A percentile compares a stretch with the other conserved stretches of the same genome.
Conservation (phyloP, 2,888 invertebrate genomes). For the Aleiodes leptofemur region DNA sequence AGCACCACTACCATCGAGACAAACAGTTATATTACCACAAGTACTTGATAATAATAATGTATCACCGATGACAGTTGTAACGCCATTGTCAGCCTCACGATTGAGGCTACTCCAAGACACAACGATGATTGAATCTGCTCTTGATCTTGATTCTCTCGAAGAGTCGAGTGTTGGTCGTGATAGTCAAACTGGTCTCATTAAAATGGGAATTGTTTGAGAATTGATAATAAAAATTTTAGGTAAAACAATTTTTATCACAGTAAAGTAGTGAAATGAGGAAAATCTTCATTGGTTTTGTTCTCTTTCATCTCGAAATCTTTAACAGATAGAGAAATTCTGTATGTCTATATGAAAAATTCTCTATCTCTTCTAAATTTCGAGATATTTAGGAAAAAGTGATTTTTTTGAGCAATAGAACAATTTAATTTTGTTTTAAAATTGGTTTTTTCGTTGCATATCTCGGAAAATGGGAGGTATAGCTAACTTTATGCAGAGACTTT, state of each 20-base stretch:
- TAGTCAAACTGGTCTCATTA: constrained; percentile 82
- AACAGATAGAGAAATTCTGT: background rate
- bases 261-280: background rate
- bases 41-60: constrained; percentile 61
- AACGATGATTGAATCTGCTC: constrained; percentile 93
- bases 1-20: constrained; percentile 72
- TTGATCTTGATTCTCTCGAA: constrained; percentile 91
- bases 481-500: too few species aligned
- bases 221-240: background rate
- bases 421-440: too few species aligned
- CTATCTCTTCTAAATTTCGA: background rate
- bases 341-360: background rate
- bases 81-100: constrained; percentile 80
- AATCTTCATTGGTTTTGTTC: background rate
- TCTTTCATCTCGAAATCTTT: background rate
- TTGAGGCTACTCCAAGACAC: constrained; percentile 89
- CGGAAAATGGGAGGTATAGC: too few species aligned
- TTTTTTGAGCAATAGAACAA: background rate
- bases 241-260: background rate
- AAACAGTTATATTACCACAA: constrained; percentile 66
- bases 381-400: background rate
- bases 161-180: constrained; percentile 83
- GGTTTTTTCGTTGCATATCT: too few species aligned
- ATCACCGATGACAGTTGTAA: constrained; percentile 69
- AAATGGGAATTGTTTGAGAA: constrained; percentile 76